A percentile compares a stretch with the other conserved stretches of the same genome.
Evolutionary conservation across 2,113 vertebrate genomes (phyloP).

Genomic region (Ramphastos sulfuratus): DNA sequence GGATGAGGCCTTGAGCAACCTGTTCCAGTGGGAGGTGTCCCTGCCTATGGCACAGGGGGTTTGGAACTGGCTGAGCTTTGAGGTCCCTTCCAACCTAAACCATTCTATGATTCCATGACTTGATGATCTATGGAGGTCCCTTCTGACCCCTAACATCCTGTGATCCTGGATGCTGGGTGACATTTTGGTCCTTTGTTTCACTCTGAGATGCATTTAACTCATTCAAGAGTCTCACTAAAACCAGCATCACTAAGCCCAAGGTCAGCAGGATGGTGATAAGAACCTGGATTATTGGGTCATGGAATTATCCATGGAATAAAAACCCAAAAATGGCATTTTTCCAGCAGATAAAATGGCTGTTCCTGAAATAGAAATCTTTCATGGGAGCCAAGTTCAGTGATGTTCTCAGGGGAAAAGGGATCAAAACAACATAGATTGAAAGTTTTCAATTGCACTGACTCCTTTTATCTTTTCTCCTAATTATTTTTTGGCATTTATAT

Average conservation of each 20-base stretch:
- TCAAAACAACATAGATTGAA: neutral
- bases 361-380: neutral
- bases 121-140: too few relatives aligned
- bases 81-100: too few relatives aligned
- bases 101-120: too few relatives aligned
- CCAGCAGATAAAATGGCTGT: neutral
- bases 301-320: neutral
- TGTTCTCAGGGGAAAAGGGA: neutral
- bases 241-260: neutral
- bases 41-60: too few relatives aligned
- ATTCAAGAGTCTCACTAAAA: neutral
- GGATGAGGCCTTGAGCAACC: too few relatives aligned
- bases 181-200: neutral
- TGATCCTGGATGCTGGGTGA: neutral
- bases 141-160: too few relatives aligned
- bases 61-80: too few relatives aligned
- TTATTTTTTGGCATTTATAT: neutral
- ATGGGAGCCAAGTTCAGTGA: neutral
- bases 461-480: neutral
- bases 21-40: too few relatives aligned
- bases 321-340: neutral
- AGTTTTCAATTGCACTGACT: neutral
- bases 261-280: neutral
- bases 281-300: neutral
- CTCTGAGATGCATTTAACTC: neutral